phyloP scores from a whole-genome alignment of 64 coral and sea anemone genomes.

The Montipora capricornis region DNA sequence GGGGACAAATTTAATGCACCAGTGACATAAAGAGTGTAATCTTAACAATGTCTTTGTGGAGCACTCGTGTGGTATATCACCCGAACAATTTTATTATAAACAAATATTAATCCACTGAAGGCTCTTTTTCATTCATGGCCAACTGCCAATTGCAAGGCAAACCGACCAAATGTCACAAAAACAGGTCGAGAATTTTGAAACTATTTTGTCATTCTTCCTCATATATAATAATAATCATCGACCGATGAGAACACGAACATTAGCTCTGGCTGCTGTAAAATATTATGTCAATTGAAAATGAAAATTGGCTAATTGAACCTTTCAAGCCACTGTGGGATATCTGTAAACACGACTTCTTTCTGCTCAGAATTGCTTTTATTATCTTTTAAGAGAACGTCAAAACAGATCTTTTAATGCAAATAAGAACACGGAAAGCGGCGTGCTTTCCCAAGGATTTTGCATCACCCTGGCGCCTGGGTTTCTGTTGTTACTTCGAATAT shows the following conservation, averaged over 20 bases:
- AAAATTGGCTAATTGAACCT: conserved; percentile 21
- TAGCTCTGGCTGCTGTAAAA: neutral
- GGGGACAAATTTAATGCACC: conserved; percentile 33
- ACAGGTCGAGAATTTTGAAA: neutral
- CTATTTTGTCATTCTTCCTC: neutral
- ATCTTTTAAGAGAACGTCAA: conserved; percentile 38
- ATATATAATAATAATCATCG: neutral
- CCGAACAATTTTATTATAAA: conserved; percentile 29
- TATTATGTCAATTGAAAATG: conserved; percentile 34
- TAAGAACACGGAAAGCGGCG: neutral
- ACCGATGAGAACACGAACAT: neutral
- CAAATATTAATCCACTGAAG: conserved; percentile 20
- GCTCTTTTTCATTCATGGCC: neutral
- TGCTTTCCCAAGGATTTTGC: conserved; percentile 3
- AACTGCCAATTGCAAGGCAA: neutral
- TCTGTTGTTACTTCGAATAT: neutral
- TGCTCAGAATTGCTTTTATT: conserved; percentile 48
- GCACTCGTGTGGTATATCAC: neutral
- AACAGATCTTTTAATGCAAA: conserved; percentile 45
- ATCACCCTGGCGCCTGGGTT: conserved; percentile 26
- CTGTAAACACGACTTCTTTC: conserved; percentile 45
- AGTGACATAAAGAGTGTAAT: conserved; percentile 43
- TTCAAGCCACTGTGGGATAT: conserved; percentile 26
- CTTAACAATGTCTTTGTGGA: conserved; percentile 27
- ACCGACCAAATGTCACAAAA: neutral